phyloP scores from a whole-genome alignment of 2,888 invertebrate genomes.

The Parnassius apollo region DNA sequence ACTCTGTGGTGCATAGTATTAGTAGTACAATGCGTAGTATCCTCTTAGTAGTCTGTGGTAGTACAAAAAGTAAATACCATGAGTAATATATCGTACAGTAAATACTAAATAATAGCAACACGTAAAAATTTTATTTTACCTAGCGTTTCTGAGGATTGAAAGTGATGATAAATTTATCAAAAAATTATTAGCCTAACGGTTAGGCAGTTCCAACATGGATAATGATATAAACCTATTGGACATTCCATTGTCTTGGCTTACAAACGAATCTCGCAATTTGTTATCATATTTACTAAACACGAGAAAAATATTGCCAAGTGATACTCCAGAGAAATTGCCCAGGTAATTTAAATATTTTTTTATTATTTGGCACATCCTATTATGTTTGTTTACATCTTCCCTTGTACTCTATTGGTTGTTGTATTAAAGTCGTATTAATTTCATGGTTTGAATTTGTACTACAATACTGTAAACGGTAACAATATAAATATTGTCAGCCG shows the following conservation, averaged over 20 bases:
- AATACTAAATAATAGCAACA: too few relatives aligned
- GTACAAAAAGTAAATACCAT: not conserved
- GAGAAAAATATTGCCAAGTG: constrained; percentile 83
- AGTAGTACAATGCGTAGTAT: too few relatives aligned
- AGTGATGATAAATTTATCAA: constrained; percentile 19
- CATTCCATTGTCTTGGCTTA: constrained; percentile 65
- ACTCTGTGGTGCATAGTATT: too few relatives aligned
- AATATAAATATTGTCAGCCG: too few relatives aligned
- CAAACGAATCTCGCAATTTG: constrained; percentile 66
- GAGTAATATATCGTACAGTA: too few relatives aligned
- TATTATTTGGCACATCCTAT: not conserved
- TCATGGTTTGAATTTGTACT: too few relatives aligned
- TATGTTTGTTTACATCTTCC: too few relatives aligned
- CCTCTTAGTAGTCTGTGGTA: too few relatives aligned
- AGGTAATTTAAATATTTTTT: constrained; percentile 52
- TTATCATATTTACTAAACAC: constrained; percentile 84
- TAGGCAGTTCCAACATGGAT: constrained; percentile 36
- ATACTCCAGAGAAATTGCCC: constrained; percentile 60
- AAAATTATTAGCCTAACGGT: constrained; percentile 1
- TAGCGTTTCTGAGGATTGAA: constrained; percentile 19
- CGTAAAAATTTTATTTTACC: constrained; percentile 3
- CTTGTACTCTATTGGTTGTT: too few relatives aligned
- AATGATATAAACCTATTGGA: constrained; percentile 50
- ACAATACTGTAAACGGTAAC: too few relatives aligned
- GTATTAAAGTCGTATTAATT: too few relatives aligned